Base-by-base conservation (phyloP, 2,797 vertebrate genomes). In the Melanotaenia parkinsoni region DNA sequence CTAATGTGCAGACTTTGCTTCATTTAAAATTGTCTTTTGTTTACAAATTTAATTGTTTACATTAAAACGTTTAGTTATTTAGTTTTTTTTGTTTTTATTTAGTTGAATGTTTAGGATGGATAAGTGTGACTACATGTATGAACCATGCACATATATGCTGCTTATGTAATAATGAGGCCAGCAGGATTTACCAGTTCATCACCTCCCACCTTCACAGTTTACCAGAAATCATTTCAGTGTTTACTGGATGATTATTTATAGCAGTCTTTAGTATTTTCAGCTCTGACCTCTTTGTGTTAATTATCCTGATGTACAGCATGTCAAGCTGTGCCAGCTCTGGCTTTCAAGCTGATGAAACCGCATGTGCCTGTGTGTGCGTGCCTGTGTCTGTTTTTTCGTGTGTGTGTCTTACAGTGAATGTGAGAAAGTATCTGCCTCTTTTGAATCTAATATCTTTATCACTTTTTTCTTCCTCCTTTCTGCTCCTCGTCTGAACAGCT, bases 401-500 rank as follows among this genome's bases (percentile, higher is more conserved):
- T 74, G 30, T 74, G 22, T 56, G 37, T 12, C 76, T 33, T 63
- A 33, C 20, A 4, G 35, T 59, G 18, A 67, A 14, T 73, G 43
- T 28, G 7, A 24, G 20, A 67, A 60, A 45, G 63, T 66, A 24
- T 74, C 38, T 74, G 57, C 18, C 26, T 62, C 63, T 47, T 61
- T 54, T 71, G 35, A 61, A 77, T 33, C 69, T 82, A 72, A 68
- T 7, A 65, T 71, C 32, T n/a, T 72, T 37, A 45, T 84, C 67
- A 54, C 18, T 30, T 85, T 16, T 77, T 10, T 1, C 16, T 84
- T 81, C 60, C 12, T 77, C 32, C 79, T 22, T 30, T 61, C 63
- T 40, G 50, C 50, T 76, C 57, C 72, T 80, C 84, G 6, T 88
- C n/a, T 90, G 50, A 76, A 20, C 93, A 99, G 98, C 98, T 99